Base-by-base conservation (phyloP, 2,888 invertebrate species). In the Drosophila lutescens region DNA sequence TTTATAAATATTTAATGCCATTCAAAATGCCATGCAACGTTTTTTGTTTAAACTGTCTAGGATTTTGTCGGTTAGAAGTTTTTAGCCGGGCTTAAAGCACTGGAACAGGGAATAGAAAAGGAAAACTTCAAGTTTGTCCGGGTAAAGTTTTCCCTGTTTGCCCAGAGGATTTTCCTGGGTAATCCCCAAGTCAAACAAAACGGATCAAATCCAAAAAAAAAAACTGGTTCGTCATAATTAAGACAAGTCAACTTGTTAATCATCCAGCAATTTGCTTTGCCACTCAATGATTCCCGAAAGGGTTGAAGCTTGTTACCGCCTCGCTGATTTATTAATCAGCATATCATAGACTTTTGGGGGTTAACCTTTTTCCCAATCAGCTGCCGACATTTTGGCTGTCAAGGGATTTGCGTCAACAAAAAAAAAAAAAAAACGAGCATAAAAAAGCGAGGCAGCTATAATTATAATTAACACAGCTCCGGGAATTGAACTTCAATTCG, bases 1-100 rank as follows among this genome's bases (percentile, higher is more conserved):
- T 91, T 88, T 90, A 91, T 91, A 91, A 91, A 91, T 91, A 91
- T 91, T 90, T 91, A 90, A 91, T 91, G 88, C 78, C 72, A 81
- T 80, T 86, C 78, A 78, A 80, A 77, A 86, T 86, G 78, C 87
- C 89, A 86, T 88, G 86, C 86, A 81, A 80, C 75, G 74, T 74
- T 84, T 75, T 79, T 82, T 74, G 74, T 74, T n/a, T 46, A 46
- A 74, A 79, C 84, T 51, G 80, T 83, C 81, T 72, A 80, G 86
- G 84, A 81, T 68, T 83, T 82, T 77, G 55, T 15, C 44, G 60
- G 57, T 38, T 47, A 46, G 15, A 26, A 57, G 36, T 26, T 47
- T 49, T 26, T 57, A 47, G 47, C 23, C 26, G 38, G 46, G 30
- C 26, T 67, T 53, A 40, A 34, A 66, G 17, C 34, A 65, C 30